Conservation (phyloP, 2,888 invertebrate genomes). For the Synergus itoensis region DNA sequence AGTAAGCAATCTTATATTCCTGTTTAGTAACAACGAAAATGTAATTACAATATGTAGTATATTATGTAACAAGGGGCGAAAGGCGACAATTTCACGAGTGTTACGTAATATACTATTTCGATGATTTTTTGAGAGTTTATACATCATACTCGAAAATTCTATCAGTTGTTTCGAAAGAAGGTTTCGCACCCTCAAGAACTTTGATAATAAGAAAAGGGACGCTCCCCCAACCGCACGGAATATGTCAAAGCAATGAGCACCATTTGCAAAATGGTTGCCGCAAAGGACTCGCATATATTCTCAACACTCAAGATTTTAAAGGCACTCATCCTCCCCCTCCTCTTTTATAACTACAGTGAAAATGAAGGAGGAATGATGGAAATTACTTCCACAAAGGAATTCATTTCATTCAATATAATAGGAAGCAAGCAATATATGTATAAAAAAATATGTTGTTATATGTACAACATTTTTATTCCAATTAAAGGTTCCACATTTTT, state of each 20-base stretch:
- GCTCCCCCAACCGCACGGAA: conserved; percentile 56
- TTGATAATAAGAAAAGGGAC: conserved; percentile 49
- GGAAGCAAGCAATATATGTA: neutral
- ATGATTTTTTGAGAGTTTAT: neutral
- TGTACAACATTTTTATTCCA: neutral
- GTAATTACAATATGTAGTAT: neutral
- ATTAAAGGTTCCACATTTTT: neutral
- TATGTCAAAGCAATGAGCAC: conserved; percentile 57
- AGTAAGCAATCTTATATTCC: neutral
- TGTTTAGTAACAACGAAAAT: neutral
- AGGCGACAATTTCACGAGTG: no score
- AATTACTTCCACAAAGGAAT: conserved; percentile 3
- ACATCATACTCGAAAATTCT: conserved; percentile 24
- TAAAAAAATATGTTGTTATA: neutral
- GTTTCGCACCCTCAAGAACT: conserved; percentile 51
- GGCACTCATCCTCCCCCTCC: neutral
- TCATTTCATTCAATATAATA: neutral
- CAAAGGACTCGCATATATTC: conserved; percentile 23
- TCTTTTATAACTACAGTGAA: neutral
- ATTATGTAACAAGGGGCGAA: no score
- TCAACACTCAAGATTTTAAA: conserved; percentile 28
- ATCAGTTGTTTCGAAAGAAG: conserved; percentile 6
- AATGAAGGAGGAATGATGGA: neutral
- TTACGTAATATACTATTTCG: no score
- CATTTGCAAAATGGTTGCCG: conserved; percentile 44